Evolutionary conservation across 2,797 vertebrate species (phyloP), one percentile per base, ranked within the genome.

Genomic region (Pangasius mekongensis): DNA sequence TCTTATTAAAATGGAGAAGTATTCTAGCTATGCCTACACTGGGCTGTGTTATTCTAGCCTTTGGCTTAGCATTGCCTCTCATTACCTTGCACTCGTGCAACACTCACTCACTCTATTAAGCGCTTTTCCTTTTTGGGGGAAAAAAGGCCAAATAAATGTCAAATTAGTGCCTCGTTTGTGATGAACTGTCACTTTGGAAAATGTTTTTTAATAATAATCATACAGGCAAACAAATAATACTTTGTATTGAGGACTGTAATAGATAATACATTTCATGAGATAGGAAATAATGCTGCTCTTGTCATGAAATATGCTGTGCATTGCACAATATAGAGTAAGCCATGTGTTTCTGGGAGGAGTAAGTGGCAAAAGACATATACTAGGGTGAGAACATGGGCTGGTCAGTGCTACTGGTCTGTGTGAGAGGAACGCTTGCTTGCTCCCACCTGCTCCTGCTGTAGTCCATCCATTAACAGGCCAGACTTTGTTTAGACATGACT

Each of bases 21-120:
- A 97, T 98, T 96, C 95, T 94, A 97, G 95, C 96, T 94, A 97
- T 97, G 96, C 92, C 92, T 94, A 95, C 93, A 92, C 93, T 69
- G 94, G 90, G 91, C 92, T 94, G 93, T 94, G 94, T 95, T 96
- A 89, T 95, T 96, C 95, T 89, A 90, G 89, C 86, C 84, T 93
- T 94, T 92, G 91, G 91, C 90, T 89, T 86, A 91, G 84, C 87
- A 76, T 84, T 87, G 83, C 52, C 88, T 94, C 94, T 94, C 92
- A 89, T 92, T 94, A 95, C 92, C 93, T 91, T 56, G 89, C 91
- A 92, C 90, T 90, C 4, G 36, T 80, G 69, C 67, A 49, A 22
- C 33, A 58, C 88, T 93, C 88, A 67, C 89, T 92, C 87, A 84
- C 80, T 88, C 66, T 69, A 27, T 74, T 88, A 86, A 67, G 58